These are phyloP conservation scores for Sylvicapra grimmia DNA, from an alignment of 2,113 vertebrate species.

Conservation along the genomic window DNA sequence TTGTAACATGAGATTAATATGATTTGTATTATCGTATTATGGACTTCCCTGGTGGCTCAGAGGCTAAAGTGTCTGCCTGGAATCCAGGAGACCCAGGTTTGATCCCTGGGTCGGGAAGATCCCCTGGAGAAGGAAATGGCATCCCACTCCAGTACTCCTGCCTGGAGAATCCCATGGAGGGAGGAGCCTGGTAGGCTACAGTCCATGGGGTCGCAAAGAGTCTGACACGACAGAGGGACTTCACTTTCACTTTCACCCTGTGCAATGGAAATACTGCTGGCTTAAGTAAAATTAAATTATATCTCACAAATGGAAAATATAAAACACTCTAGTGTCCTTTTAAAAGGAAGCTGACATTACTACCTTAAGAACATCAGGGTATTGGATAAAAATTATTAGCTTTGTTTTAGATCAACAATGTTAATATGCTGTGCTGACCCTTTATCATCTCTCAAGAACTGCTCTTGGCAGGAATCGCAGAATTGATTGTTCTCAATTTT, in stretches of 20 bases:
- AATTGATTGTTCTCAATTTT: constrained; percentile 20
- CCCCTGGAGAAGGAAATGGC: too few relatives aligned
- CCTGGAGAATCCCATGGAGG: too few relatives aligned
- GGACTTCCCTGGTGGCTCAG: too few relatives aligned
- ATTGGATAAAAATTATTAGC: not conserved
- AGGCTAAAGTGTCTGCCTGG: too few relatives aligned
- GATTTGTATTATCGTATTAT: not conserved
- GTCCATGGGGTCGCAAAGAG: too few relatives aligned
- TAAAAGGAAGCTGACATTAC: not conserved
- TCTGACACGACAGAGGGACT: too few relatives aligned
- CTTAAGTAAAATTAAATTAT: constrained; percentile 22
- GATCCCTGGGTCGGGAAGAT: too few relatives aligned
- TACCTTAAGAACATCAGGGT: constrained; percentile 27
- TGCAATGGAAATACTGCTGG: not conserved
- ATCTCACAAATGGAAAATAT: constrained; percentile 1
- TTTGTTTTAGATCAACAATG: constrained; percentile 27
- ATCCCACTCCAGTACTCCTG: too few relatives aligned
- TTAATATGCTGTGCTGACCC: not conserved
- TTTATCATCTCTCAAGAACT: not conserved
- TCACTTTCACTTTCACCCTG: too few relatives aligned
- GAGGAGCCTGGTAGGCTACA: too few relatives aligned
- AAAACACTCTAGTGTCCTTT: constrained; percentile 12
- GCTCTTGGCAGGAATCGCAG: constrained; percentile 12
- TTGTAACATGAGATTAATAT: not conserved
- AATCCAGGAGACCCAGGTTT: too few relatives aligned